phyloP scores from a whole-genome alignment of 1,140 invertebrate species.

The Pantala flavescens region DNA sequence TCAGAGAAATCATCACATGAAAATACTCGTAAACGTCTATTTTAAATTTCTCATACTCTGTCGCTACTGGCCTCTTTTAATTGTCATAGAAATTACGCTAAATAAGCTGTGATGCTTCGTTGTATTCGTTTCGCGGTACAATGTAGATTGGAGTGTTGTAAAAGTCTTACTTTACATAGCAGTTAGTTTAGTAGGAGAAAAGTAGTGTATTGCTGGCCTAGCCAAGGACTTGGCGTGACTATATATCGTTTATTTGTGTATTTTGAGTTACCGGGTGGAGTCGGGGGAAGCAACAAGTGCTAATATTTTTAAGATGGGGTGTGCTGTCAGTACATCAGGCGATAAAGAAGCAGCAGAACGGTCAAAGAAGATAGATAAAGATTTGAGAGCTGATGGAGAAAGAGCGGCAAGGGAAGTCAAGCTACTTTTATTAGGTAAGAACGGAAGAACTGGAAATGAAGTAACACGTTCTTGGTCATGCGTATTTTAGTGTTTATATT shows the following conservation, averaged over 20 bases:
- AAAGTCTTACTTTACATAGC: no score
- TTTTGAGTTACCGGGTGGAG: not conserved
- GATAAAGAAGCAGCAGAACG: constrained; percentile 73
- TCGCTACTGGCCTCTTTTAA: not conserved
- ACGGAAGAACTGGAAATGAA: not conserved
- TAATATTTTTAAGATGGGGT: constrained; percentile 51
- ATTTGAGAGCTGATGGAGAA: constrained; percentile 72
- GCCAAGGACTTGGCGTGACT: no score
- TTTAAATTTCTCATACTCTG: not conserved
- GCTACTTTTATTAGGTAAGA: constrained; percentile 69
- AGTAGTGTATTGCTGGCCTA: no score
- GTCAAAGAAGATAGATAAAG: constrained; percentile 82
- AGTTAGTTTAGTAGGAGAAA: no score
- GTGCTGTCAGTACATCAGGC: constrained; percentile 63
- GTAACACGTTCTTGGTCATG: no score
- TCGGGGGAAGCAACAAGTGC: not conserved
- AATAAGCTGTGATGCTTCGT: not conserved
- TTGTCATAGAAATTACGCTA: not conserved
- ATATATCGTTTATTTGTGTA: not conserved
- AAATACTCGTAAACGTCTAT: not conserved
- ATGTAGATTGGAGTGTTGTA: no score
- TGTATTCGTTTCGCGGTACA: no score
- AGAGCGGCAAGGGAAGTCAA: constrained; percentile 79
- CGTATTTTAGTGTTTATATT: no score
- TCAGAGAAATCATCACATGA: no score